These are phyloP conservation scores for Pachyrhynchus sulphureomaculatus DNA, from an alignment of 1,140 invertebrate genomes.

Conservation along the genomic window DNA sequence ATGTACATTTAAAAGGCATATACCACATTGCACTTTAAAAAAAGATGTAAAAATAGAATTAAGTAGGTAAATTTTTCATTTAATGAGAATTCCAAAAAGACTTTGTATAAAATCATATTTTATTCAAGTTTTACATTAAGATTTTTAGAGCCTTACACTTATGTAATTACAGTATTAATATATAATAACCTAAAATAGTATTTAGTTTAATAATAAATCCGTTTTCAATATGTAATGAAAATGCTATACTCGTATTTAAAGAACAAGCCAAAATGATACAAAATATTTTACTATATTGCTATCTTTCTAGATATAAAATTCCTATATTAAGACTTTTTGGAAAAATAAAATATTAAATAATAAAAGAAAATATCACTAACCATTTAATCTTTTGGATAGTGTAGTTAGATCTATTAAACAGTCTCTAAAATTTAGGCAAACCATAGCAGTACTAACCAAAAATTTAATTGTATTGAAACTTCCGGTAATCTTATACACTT, in stretches of 20 bases:
- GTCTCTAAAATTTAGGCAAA: no score
- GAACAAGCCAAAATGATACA: neutral
- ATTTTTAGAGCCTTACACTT: conserved; percentile 1
- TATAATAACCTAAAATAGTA: neutral
- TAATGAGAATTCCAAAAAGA: neutral
- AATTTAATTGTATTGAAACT: no score
- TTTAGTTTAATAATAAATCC: neutral
- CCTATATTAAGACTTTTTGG: no score
- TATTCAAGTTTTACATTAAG: conserved; percentile 1
- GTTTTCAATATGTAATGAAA: neutral
- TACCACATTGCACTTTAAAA: neutral
- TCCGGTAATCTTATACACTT: no score
- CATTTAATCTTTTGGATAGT: no score
- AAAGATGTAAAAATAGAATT: conserved; percentile 1
- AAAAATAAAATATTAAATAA: no score
- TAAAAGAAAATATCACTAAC: no score
- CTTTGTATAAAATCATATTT: neutral
- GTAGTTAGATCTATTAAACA: no score
- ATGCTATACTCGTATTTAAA: neutral
- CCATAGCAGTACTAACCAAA: no score
- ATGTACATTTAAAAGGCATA: neutral
- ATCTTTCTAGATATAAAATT: no score
- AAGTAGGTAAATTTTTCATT: neutral
- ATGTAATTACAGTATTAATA: conserved; percentile 5
- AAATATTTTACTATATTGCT: no score